Evolutionary conservation across 1,140 invertebrate genomes (phyloP), one percentile per base, ranked within the genome.

Genomic region (Cydia strobilella): DNA sequence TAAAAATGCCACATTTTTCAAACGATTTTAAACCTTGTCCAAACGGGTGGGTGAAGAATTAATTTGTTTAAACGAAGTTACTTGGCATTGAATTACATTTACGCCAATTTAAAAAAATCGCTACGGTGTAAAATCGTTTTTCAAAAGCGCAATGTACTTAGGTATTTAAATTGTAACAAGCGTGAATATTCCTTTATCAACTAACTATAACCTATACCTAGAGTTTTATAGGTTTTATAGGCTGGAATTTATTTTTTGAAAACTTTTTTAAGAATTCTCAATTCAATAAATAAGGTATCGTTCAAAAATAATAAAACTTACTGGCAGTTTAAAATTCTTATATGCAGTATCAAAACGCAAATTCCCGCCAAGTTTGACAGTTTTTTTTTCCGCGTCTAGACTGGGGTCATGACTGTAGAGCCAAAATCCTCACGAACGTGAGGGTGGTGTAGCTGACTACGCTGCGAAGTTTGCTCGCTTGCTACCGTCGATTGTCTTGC

Each of bases 401-500:
- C 31, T 69, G 45, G 45, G 35, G 63, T 87, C 84, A 90, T 74
- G 87, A 85, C 27, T 89, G 85, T 71, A 91, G 76, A 72, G 88
- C 80, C 62, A 91, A 77, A 66, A 91, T 82, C 63, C 89, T 82
- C 76, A 91, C 77, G 75, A 91, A 79, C 20, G 86, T 90, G 45
- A 83, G 77, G 15, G 86, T 88, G 74, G 87, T 82, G 76, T 88
- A 91, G 76, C 75, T 82, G 77, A 89, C 82, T 51, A 88, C 31
- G 51, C 77, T 78, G 72, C 78, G 77, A 73, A 76, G 12, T 25
- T 18, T 74, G 73, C 76, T 48, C 63, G 80, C 75, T 77, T 80
- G 90, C 87, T 90, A 90, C 87, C 88, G 85, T 18, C 72, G 78
- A 83, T 51, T 80, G 81, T 69, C 51, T 76, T 73, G 45, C 77